A percentile compares a stretch with the other conserved stretches of the same genome.
Conservation (phyloP, 2,113 vertebrate species). For the Urocynchramus pylzowi region DNA sequence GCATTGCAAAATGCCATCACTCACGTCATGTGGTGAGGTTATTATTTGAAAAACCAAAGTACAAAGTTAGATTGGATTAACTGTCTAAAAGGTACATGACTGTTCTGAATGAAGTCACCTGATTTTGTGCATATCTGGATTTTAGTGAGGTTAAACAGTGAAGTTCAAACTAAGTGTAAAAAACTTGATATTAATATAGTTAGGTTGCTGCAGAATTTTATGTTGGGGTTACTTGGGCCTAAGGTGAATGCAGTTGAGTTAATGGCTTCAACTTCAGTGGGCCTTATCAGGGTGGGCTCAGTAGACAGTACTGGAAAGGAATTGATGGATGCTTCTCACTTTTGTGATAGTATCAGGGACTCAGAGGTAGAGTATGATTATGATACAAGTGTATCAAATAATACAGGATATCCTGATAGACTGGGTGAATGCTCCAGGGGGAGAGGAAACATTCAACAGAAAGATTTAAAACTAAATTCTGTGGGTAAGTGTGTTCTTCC, state of each 20-base stretch:
- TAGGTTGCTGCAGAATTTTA: background rate
- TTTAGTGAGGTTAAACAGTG: background rate
- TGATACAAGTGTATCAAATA: background rate
- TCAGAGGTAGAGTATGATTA: constrained; percentile 18
- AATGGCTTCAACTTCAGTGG: background rate
- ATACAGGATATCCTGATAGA: background rate
- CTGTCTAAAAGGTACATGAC: background rate
- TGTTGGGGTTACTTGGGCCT: background rate
- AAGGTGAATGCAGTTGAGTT: background rate
- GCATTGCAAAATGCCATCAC: background rate
- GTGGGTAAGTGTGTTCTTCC: background rate
- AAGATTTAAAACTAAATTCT: constrained; percentile 4
- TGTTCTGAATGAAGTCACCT: background rate
- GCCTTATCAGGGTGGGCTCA: background rate
- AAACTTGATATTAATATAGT: background rate
- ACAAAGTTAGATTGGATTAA: background rate
- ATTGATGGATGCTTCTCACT: background rate
- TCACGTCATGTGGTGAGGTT: background rate
- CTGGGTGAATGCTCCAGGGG: background rate
- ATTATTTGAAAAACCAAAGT: background rate
- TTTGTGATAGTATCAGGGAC: background rate
- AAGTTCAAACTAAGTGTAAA: background rate
- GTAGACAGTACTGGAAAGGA: background rate
- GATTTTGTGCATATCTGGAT: background rate
- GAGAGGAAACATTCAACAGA: constrained; percentile 14